These are phyloP conservation scores for Rhinolophus sinicus DNA, from an alignment of 2,113 vertebrate species.

Conservation along the genomic window DNA sequence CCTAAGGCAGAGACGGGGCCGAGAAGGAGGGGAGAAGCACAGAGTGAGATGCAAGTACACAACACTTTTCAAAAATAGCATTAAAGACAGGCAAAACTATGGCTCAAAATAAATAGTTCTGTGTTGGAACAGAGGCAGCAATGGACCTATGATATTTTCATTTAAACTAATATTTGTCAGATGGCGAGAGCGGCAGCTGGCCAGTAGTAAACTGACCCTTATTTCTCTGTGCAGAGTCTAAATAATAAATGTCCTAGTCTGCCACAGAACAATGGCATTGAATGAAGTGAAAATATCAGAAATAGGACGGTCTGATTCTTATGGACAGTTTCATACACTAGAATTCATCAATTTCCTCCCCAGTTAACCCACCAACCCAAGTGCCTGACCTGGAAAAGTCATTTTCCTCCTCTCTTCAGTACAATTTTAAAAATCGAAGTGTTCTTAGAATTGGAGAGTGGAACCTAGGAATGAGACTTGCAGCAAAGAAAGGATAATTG, in stretches of 20 bases:
- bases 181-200: background rate
- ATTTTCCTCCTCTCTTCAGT: conserved; percentile 64
- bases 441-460: conserved; percentile 54
- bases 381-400: conserved; percentile 62
- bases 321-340: background rate
- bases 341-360: conserved; percentile 56
- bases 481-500: conserved; percentile 36
- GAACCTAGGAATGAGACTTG: conserved; percentile 38
- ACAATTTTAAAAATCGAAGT: conserved; percentile 58
- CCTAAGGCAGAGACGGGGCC: background rate
- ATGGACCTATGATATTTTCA: background rate
- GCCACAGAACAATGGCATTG: conserved; percentile 47
- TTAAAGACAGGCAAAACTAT: background rate
- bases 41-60: background rate
- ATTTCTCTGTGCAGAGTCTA: conserved; percentile 33
- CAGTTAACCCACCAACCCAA: background rate
- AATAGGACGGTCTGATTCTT: conserved; percentile 32
- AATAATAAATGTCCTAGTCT: conserved; percentile 43
- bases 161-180: background rate
- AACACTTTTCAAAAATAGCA: background rate
- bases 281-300: conserved; percentile 34
- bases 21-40: background rate
- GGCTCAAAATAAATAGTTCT: conserved; percentile 10
- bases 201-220: conserved; percentile 27
- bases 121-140: background rate